Evolutionary conservation across 2,888 invertebrate genomes (phyloP).

Genomic region (Drosophila anomalipes): DNA sequence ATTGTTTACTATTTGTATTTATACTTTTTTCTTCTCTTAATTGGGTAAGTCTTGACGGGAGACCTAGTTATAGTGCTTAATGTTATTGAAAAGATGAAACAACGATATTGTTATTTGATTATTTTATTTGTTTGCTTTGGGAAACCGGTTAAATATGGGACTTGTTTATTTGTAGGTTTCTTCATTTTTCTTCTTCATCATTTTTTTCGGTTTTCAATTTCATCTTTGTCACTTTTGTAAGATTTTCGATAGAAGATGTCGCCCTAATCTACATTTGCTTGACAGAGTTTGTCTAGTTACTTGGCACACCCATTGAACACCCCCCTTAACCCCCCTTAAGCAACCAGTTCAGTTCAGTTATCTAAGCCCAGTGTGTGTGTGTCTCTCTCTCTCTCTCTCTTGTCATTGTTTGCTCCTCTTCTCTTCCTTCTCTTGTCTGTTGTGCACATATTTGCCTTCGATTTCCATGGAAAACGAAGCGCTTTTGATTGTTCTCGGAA

Average conservation of each 20-base stretch:
- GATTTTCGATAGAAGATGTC: conserved; percentile 42
- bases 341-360: conserved; percentile 18
- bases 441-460: conserved; percentile 68
- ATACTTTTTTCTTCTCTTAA: conserved; percentile 30
- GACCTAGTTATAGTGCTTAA: conserved; percentile 22
- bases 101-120: conserved; percentile 26
- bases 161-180: conserved; percentile 23
- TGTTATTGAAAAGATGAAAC: conserved; percentile 29
- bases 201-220: conserved; percentile 14
- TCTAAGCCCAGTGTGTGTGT: conserved; percentile 29
- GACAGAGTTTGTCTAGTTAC: conserved; percentile 14
- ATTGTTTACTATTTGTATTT: conserved; percentile 10
- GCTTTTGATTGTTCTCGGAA: conserved; percentile 79
- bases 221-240: conserved; percentile 18
- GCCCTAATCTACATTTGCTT: conserved; percentile 45
- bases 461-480: conserved; percentile 71
- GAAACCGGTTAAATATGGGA: conserved; percentile 49
- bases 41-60: conserved; percentile 42
- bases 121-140: conserved; percentile 10
- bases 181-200: conserved; percentile 12
- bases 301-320: conserved; percentile 21
- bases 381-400: background rate
- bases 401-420: background rate
- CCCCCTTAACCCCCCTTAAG: background rate
- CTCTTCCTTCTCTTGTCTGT: conserved; percentile 11